Evolutionary conservation across 1,140 invertebrate genomes (phyloP).

Genomic region (Bathynomus jamesi): DNA sequence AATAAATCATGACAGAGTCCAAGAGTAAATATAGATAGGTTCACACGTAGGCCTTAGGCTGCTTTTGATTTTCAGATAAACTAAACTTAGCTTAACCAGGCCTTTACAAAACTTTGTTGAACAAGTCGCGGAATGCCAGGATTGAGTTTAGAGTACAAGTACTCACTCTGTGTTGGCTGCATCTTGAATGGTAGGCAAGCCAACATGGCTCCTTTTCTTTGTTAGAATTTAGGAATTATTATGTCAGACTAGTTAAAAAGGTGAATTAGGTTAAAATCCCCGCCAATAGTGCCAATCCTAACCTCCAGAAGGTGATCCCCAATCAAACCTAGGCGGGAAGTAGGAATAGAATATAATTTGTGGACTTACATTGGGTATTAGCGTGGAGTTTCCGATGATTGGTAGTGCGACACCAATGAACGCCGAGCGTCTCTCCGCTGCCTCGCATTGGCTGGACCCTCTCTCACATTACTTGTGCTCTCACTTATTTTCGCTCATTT

Average conservation of each 20-base stretch:
- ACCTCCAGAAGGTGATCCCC: conserved; percentile 14
- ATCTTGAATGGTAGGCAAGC: background rate
- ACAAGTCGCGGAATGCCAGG: no score
- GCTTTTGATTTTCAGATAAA: no score
- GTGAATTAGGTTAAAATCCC: background rate
- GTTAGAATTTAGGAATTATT: background rate
- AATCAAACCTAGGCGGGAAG: conserved; percentile 38
- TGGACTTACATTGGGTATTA: conserved; percentile 70
- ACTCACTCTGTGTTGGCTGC: background rate
- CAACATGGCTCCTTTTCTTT: background rate
- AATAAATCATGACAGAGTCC: no score
- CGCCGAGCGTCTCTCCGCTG: conserved; percentile 24
- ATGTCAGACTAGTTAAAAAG: background rate
- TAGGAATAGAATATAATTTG: conserved; percentile 56
- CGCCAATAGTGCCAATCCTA: conserved; percentile 3
- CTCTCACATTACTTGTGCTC: background rate
- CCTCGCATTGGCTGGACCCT: conserved; percentile 29
- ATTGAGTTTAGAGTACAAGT: no score
- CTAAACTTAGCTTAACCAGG: no score
- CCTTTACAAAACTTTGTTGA: no score
- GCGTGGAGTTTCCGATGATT: conserved; percentile 40
- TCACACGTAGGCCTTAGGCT: no score
- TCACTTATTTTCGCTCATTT: background rate
- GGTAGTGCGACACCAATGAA: conserved; percentile 44
- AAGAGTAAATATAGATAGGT: no score